These are phyloP conservation scores for Caloenas nicobarica DNA, from an alignment of 2,113 vertebrate genomes.

Conservation along the genomic window DNA sequence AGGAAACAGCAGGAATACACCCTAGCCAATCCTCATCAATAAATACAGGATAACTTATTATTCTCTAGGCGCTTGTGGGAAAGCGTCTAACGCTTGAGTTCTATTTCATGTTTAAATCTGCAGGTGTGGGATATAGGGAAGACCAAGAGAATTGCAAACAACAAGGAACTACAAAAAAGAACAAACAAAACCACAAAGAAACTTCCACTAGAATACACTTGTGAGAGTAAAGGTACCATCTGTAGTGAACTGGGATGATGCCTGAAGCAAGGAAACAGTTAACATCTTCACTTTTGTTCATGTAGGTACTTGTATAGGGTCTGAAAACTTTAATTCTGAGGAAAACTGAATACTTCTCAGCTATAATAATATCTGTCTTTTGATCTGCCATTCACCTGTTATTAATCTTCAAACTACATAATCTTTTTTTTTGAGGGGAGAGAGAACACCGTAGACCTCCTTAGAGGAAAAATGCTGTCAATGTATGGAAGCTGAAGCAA, in stretches of 20 bases:
- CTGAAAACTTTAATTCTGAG: neutral
- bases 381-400: neutral
- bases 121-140: neutral
- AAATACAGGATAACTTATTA: neutral
- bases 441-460: neutral
- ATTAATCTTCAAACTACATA: neutral
- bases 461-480: neutral
- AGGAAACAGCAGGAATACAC: neutral
- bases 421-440: neutral
- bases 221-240: neutral
- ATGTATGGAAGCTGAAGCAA: neutral
- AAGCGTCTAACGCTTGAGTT: neutral
- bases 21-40: neutral
- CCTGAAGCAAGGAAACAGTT: neutral
- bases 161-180: neutral
- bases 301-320: neutral
- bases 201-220: neutral
- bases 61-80: neutral
- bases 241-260: neutral
- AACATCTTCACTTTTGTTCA: neutral
- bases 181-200: neutral
- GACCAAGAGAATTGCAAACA: neutral
- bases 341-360: neutral
- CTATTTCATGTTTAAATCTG: neutral
- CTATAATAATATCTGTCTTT: neutral